phyloP scores from a whole-genome alignment of 2,888 invertebrate species.

The Beris chalybata region DNA sequence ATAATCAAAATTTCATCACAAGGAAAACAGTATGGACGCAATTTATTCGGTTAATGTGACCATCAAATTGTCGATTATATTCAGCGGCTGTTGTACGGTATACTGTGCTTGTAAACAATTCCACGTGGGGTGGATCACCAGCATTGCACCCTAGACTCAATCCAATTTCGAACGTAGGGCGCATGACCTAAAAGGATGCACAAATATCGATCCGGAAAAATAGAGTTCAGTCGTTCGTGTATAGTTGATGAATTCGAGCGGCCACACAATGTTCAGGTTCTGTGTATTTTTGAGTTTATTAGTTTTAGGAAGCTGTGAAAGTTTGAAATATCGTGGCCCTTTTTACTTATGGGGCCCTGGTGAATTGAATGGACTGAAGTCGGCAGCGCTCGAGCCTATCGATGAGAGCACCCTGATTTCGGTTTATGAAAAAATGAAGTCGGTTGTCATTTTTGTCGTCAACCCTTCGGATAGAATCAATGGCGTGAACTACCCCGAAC shows the following conservation, averaged over 20 bases:
- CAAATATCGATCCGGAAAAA: conserved; percentile 37
- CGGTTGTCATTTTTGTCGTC: conserved; percentile 1
- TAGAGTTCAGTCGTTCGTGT: too few species aligned
- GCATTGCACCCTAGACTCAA: conserved; percentile 3
- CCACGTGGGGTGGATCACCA: too few species aligned
- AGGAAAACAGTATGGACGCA: too few species aligned
- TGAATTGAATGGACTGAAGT: not conserved
- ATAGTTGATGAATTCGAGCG: too few species aligned
- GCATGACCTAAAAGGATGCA: conserved; percentile 39
- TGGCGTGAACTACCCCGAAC: not conserved
- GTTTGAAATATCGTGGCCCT: conserved; percentile 8
- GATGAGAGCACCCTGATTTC: not conserved
- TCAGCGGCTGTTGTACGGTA: too few species aligned
- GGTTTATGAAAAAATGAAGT: conserved; percentile 4
- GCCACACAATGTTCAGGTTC: too few species aligned
- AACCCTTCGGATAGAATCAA: not conserved
- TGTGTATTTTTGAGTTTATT: too few species aligned
- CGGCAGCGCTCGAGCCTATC: not conserved
- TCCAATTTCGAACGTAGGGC: conserved; percentile 35
- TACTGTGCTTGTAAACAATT: too few species aligned
- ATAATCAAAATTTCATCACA: too few species aligned
- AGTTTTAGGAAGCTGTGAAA: too few species aligned
- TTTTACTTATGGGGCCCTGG: conserved; percentile 6
- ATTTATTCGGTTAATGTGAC: too few species aligned
- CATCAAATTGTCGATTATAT: too few species aligned